phyloP scores from a whole-genome alignment of 2,888 invertebrate species.

The Polietes domitor region DNA sequence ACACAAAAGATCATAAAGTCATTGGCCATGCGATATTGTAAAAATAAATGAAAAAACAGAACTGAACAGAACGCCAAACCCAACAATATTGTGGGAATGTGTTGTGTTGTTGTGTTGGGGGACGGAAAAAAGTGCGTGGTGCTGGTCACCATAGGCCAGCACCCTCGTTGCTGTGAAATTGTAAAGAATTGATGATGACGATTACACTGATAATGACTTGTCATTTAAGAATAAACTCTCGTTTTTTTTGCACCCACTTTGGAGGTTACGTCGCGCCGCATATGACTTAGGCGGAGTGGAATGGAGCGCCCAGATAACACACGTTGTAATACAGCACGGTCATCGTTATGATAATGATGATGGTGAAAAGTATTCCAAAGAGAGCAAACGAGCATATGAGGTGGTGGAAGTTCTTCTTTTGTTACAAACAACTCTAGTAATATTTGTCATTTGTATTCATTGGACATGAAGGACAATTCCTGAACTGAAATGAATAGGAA shows the following conservation, averaged over 20 bases:
- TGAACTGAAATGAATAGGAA: no score
- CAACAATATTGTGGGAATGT: neutral
- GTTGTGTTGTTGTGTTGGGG: no score
- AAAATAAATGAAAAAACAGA: neutral
- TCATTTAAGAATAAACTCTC: slow-evolving; percentile 6
- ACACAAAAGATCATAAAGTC: slow-evolving; percentile 7
- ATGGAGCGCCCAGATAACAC: neutral
- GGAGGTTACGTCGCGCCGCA: neutral
- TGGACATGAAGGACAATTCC: no score
- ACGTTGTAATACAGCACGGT: neutral
- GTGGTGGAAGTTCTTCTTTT: no score
- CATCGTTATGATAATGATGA: no score
- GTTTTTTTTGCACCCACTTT: neutral
- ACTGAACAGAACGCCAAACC: neutral
- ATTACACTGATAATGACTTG: slow-evolving; percentile 12
- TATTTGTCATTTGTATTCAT: no score
- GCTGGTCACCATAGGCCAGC: slow-evolving; percentile 13
- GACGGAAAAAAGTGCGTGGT: slow-evolving; percentile 1
- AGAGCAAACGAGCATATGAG: no score
- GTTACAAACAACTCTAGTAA: no score
- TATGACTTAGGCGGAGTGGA: neutral
- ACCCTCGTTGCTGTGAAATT: neutral
- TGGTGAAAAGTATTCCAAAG: no score
- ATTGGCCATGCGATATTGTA: slow-evolving; percentile 40
- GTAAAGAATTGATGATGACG: neutral